phyloP scores from a whole-genome alignment of 2,797 vertebrate species.

The Mormyrops boulengeri region DNA sequence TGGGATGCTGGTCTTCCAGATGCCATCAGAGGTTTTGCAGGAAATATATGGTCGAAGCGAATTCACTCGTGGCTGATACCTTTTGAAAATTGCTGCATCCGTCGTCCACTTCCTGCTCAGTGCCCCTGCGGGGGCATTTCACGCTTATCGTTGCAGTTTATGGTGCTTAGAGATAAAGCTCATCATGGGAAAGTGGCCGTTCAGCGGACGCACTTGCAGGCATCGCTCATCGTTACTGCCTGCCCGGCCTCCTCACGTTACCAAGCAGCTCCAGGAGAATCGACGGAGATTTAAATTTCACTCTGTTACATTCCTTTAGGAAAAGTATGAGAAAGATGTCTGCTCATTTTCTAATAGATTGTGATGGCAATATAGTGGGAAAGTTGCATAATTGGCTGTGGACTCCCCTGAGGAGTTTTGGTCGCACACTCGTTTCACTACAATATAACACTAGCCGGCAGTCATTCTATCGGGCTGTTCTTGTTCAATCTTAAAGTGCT shows the following conservation, averaged over 20 bases:
- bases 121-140: neutral
- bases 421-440: neutral
- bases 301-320: neutral
- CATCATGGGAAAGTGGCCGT: neutral
- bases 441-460: neutral
- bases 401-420: neutral
- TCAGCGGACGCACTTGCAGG: neutral
- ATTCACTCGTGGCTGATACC: neutral
- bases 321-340: neutral
- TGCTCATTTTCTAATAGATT: neutral
- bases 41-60: neutral
- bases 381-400: neutral
- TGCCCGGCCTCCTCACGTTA: neutral
- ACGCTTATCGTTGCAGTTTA: neutral
- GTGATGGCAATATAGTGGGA: neutral
- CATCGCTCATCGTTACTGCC: neutral
- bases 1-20: neutral
- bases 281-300: neutral
- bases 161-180: neutral
- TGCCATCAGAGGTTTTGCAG: neutral
- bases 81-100: neutral
- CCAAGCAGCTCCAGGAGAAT: neutral
- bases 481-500: neutral
- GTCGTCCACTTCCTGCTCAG: neutral
- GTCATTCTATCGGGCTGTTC: neutral